A percentile compares a stretch with the other conserved stretches of the same genome.
Conservation (phyloP, 1,140 invertebrate genomes). For the Aphelinus certus region DNA sequence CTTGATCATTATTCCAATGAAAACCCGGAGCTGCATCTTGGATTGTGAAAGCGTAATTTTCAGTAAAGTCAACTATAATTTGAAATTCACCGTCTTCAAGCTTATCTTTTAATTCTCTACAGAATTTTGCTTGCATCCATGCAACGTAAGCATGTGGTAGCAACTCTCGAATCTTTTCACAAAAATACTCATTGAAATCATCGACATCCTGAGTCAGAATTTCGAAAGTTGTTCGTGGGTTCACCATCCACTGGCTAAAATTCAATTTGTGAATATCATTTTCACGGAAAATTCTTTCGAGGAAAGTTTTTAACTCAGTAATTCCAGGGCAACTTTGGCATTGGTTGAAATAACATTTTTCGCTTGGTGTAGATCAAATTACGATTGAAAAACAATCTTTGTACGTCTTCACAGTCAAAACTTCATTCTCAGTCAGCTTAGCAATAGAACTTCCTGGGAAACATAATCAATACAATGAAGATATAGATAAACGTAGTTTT, state of each 20-base stretch:
- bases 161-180: too few relatives aligned
- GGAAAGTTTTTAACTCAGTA: neutral
- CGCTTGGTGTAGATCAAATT: neutral
- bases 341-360: neutral
- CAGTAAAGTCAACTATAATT: neutral
- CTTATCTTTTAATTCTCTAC: too few relatives aligned
- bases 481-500: neutral
- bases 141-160: too few relatives aligned
- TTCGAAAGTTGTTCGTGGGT: too few relatives aligned
- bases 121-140: too few relatives aligned
- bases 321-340: neutral
- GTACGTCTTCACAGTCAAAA: neutral
- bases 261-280: too few relatives aligned
- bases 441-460: neutral
- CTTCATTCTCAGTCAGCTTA: too few relatives aligned
- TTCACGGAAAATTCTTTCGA: too few relatives aligned
- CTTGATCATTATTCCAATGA: slow-evolving; percentile 36
- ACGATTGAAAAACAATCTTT: neutral
- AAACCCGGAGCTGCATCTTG: neutral
- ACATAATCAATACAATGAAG: neutral
- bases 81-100: too few relatives aligned
- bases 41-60: slow-evolving; percentile 2
- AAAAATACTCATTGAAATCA: too few relatives aligned
- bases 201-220: too few relatives aligned
- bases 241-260: too few relatives aligned